Conservation (phyloP, 2,113 vertebrate species). For the Numida meleagris region DNA sequence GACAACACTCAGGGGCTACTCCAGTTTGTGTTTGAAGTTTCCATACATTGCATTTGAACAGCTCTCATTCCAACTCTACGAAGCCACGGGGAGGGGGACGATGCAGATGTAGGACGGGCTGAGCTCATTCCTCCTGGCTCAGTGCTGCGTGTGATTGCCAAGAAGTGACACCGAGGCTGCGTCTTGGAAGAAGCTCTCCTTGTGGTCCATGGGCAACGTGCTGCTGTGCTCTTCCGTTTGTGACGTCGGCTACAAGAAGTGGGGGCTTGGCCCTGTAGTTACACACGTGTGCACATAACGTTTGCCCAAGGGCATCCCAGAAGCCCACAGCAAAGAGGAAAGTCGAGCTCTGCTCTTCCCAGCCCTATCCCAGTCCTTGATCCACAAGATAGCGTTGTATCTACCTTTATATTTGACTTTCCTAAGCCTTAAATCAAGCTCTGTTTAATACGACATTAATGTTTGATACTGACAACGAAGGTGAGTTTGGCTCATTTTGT, state of each 20-base stretch:
- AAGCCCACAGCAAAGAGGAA: not conserved
- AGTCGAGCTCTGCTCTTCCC: not conserved
- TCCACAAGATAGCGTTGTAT: not conserved
- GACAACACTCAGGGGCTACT: not conserved
- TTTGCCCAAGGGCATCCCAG: not conserved
- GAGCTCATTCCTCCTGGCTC: slow-evolving; percentile 53
- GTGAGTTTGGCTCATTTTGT: not conserved
- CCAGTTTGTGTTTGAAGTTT: slow-evolving; percentile 28
- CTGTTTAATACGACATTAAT: not conserved
- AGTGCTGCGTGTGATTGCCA: slow-evolving; percentile 20
- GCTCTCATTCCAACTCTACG: slow-evolving; percentile 12
- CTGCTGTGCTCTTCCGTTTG: not conserved
- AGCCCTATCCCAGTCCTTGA: not conserved
- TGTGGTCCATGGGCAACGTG: not conserved
- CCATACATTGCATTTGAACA: slow-evolving; percentile 36
- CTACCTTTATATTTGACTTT: not conserved
- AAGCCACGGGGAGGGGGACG: slow-evolving; percentile 30
- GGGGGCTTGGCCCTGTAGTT: not conserved
- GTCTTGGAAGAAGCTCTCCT: slow-evolving; percentile 6
- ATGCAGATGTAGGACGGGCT: slow-evolving; percentile 8
- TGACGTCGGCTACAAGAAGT: slow-evolving; percentile 26
- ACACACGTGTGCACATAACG: not conserved
- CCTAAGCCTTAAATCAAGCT: not conserved
- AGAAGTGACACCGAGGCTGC: not conserved
- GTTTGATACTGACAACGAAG: not conserved